Evolutionary conservation across 1,140 invertebrate species (phyloP), one percentile per base, ranked within the genome.

Genomic region (Sogatella furcifera): DNA sequence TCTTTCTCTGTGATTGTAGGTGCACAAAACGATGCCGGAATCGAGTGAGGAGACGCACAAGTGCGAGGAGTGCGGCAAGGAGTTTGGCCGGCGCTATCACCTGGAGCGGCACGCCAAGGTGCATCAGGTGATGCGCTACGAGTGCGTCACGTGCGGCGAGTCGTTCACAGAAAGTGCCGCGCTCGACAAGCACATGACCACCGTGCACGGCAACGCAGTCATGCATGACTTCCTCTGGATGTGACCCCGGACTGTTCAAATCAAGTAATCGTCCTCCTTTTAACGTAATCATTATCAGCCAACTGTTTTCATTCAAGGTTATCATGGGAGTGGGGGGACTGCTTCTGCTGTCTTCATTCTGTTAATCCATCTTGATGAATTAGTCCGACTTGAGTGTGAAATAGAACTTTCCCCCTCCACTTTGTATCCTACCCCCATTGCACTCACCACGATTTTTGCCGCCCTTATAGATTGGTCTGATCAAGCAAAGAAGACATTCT

Each of bases 161-260:
- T 61, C 61, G 11, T 68, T 68, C 38, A 61, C 61, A 22, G 59
- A 68, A 42, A 65, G 63, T 31, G 60, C 66, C 21, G 24, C 62
- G 15, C 59, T 68, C 4, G 60, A 66, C 49, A 60, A 65, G 38
- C 66, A 68, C 38, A 66, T 68, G 65, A 61, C 56, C 52, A 61
- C 61, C 1, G 52, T 42, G 13, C 66, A 68, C 43, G 66, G 66
- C 28, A 67, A 67, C 49, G 60, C 64, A 9, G 59, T 64, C 10
- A 59, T 61, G 49, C 62, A 67, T 44, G 64, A 64, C 61, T 67
- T 62, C 52, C 55, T 67, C 34, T 67, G 66, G 66, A 66, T 67
- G 62, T 67, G 61, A 67, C 28, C 59, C 24, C 24, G 24, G 2
- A 28, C 24, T 6, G n/a, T n/a, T n/a, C n/a, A n/a, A n/a, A n/a